phyloP scores from a whole-genome alignment of 2,888 invertebrate species.

The Elmis aenea region DNA sequence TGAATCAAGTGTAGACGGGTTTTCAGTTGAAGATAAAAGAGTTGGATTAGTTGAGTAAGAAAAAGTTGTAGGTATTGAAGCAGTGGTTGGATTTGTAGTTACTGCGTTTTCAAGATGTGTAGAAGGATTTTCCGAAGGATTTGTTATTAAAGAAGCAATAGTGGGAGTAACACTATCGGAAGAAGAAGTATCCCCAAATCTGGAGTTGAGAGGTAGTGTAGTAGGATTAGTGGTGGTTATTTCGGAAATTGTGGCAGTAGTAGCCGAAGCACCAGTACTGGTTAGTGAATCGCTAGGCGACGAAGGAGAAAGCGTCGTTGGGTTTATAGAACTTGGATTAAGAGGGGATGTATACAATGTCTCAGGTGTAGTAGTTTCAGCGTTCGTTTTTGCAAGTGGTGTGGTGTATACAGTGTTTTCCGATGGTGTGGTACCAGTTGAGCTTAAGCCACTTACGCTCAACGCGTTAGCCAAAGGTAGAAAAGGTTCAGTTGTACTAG shows the following conservation, averaged over 20 bases:
- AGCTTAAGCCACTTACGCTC: too few species aligned
- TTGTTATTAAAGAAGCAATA: conserved; percentile 24
- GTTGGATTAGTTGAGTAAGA: not conserved
- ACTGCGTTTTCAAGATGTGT: conserved; percentile 3
- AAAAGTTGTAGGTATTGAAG: not conserved
- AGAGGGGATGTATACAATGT: not conserved
- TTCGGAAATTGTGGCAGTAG: too few species aligned
- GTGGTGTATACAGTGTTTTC: not conserved
- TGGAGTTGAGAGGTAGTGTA: too few species aligned
- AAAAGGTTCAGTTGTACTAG: conserved; percentile 8
- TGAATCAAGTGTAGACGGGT: too few species aligned
- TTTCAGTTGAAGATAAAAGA: too few species aligned
- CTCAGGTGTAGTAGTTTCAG: not conserved
- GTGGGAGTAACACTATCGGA: conserved; percentile 8
- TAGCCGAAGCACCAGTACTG: not conserved
- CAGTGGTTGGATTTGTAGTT: not conserved
- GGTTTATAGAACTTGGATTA: too few species aligned
- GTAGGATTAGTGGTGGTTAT: too few species aligned
- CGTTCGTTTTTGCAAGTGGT: not conserved
- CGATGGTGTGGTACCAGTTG: too few species aligned
- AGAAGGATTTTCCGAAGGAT: conserved; percentile 4
- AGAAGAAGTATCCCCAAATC: too few species aligned
- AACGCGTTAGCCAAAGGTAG: too few species aligned
- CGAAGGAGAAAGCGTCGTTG: too few species aligned
- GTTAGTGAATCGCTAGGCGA: too few species aligned